Percentiles rank a stretch among this genome's conserved stretches.
Conservation (phyloP, 2,797 vertebrate species). For the Phyllotis vaccarum region DNA sequence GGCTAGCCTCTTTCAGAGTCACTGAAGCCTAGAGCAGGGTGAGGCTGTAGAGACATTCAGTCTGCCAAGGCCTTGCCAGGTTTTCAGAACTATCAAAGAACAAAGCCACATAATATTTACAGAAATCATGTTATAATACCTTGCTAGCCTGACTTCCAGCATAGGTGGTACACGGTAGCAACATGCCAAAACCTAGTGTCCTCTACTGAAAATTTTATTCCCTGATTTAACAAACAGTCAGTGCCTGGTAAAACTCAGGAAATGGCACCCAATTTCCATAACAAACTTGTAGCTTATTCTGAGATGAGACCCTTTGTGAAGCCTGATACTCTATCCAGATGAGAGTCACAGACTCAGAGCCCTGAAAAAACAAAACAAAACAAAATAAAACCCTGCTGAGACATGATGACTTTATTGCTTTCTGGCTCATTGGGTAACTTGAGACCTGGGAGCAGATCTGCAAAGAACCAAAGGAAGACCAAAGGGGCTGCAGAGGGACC, state of each 20-base stretch:
- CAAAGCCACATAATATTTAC: background rate
- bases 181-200: background rate
- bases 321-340: background rate
- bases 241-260: background rate
- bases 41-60: background rate
- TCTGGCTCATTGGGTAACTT: background rate
- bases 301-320: background rate
- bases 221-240: background rate
- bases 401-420: background rate
- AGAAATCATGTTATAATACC: background rate
- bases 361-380: background rate
- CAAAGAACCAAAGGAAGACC: background rate
- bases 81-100: background rate
- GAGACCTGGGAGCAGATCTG: slow-evolving; percentile 26
- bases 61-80: background rate
- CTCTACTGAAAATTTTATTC: background rate
- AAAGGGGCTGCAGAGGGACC: rapidly evolving
- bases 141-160: background rate
- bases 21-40: background rate
- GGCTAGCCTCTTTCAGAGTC: background rate
- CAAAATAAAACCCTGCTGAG: background rate
- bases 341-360: background rate
- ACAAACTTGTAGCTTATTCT: background rate
- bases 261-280: background rate
- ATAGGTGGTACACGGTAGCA: background rate